These are phyloP conservation scores for Puma concolor DNA, from an alignment of 2,113 vertebrate species.

Conservation along the genomic window DNA sequence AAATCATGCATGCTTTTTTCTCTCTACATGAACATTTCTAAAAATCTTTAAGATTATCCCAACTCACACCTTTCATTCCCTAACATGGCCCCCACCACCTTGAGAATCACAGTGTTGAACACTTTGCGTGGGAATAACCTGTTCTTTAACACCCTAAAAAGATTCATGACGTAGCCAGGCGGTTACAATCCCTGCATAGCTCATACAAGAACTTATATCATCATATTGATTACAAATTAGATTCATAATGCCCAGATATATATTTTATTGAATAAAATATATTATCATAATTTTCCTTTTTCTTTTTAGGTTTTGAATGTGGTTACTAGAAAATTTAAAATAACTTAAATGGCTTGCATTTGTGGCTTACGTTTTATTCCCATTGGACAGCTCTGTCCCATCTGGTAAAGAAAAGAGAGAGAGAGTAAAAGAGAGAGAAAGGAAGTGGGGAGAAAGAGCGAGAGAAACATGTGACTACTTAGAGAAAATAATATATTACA, in stretches of 20 bases:
- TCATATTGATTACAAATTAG: not conserved
- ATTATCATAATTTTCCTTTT: not conserved
- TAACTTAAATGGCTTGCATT: not conserved
- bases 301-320: conserved; percentile 20
- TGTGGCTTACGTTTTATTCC: not conserved
- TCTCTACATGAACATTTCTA: not conserved
- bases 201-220: not conserved
- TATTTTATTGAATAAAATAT: not conserved
- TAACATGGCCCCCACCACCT: not conserved
- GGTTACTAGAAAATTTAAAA: conserved; percentile 19
- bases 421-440: too few species aligned
- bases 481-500: not conserved
- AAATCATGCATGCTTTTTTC: not conserved
- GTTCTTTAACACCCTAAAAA: not conserved
- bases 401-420: not conserved
- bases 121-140: not conserved
- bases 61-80: not conserved
- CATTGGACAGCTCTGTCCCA: not conserved
- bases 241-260: not conserved
- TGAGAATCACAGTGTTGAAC: not conserved
- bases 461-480: not conserved
- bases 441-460: not conserved
- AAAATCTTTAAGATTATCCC: not conserved
- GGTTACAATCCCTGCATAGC: not conserved
- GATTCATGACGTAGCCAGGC: not conserved